A percentile compares a stretch with the other conserved stretches of the same genome.
phyloP scores from a whole-genome alignment of 2,888 invertebrate genomes.

The Campoplex nolae region DNA sequence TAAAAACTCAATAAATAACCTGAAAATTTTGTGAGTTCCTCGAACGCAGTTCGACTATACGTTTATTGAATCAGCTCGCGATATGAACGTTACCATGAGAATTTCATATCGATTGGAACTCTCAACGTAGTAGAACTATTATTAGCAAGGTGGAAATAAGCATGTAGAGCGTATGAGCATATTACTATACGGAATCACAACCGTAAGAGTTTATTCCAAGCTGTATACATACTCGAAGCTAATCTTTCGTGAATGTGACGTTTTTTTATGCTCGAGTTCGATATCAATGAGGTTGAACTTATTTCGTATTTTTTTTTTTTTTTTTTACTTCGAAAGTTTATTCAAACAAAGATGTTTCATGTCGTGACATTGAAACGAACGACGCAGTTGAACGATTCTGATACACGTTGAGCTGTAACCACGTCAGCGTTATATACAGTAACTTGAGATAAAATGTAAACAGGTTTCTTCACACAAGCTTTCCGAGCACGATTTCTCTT shows the following conservation, averaged over 20 bases:
- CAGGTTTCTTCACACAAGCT: constrained; percentile 36
- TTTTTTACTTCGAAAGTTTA: background rate
- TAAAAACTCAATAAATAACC: background rate
- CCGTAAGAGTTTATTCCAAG: background rate
- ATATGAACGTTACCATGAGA: constrained; percentile 13
- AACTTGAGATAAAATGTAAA: constrained; percentile 39
- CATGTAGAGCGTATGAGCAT: background rate
- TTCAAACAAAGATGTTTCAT: background rate
- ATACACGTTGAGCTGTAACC: background rate
- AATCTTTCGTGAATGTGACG: background rate
- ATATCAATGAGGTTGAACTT: background rate
- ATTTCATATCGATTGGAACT: constrained; percentile 25
- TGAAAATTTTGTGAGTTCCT: background rate
- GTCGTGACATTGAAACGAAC: constrained; percentile 13
- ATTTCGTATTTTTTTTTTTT: background rate
- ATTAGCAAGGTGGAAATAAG: background rate
- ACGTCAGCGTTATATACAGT: background rate
- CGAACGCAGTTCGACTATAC: background rate
- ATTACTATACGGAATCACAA: background rate
- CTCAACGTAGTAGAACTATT: background rate
- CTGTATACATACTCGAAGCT: background rate
- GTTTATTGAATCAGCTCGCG: background rate
- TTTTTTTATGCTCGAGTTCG: background rate
- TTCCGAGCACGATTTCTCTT: constrained; percentile 47
- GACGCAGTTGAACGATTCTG: constrained; percentile 8